phyloP scores from a whole-genome alignment of 2,888 invertebrate species.

The Heliconius cydno region DNA sequence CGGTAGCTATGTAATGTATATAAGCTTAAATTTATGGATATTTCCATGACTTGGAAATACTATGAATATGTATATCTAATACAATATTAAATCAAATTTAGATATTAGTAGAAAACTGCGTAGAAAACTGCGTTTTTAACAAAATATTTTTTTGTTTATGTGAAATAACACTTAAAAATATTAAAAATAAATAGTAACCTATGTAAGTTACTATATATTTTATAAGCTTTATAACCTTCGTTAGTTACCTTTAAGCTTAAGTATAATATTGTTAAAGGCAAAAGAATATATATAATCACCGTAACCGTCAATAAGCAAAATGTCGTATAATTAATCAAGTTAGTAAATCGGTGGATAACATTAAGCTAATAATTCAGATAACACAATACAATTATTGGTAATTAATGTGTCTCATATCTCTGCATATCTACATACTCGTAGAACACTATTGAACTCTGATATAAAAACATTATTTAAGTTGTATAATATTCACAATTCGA shows the following conservation, averaged over 20 bases:
- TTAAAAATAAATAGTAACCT: too few relatives aligned
- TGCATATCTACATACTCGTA: not conserved
- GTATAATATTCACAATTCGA: not conserved
- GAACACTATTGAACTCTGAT: not conserved
- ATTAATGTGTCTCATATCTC: constrained; percentile 18
- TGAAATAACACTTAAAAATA: too few relatives aligned
- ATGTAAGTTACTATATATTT: too few relatives aligned
- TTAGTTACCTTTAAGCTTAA: too few relatives aligned
- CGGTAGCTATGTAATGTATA: constrained; percentile 1
- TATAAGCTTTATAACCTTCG: too few relatives aligned
- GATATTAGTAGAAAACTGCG: too few relatives aligned
- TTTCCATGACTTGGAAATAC: not conserved
- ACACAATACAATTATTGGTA: constrained; percentile 21
- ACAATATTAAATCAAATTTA: too few relatives aligned
- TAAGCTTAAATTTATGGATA: constrained; percentile 15
- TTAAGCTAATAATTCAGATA: constrained; percentile 22
- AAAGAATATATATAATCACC: not conserved
- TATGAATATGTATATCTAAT: too few relatives aligned
- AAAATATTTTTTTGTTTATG: too few relatives aligned
- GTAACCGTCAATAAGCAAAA: not conserved
- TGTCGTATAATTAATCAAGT: constrained; percentile 7
- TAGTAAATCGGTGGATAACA: constrained; percentile 22
- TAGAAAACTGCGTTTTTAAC: too few relatives aligned
- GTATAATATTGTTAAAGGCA: too few relatives aligned
- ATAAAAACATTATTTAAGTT: not conserved